Percentiles rank a stretch among this genome's conserved stretches.
Evolutionary conservation across 2,113 vertebrate genomes (phyloP).

Genomic region (Cryptotis parvus): DNA sequence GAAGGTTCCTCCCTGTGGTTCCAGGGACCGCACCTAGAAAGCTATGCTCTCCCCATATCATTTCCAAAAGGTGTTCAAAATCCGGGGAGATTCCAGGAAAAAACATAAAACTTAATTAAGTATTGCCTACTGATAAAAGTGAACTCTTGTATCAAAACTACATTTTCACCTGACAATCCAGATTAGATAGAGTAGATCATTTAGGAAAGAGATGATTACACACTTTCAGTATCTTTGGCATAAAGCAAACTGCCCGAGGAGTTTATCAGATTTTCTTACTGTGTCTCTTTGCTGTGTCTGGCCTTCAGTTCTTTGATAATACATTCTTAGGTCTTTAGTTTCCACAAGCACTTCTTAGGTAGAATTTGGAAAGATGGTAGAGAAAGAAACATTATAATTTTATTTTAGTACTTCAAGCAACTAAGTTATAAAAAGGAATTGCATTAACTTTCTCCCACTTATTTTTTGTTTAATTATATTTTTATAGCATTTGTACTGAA

Average conservation of each 20-base stretch:
- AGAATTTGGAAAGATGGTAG: neutral
- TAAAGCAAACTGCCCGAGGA: neutral
- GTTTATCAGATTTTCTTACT: neutral
- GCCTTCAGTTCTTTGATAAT: neutral
- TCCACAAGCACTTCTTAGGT: neutral
- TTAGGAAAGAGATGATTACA: constrained; percentile 3
- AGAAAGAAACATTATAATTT: neutral
- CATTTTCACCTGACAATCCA: neutral
- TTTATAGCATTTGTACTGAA: neutral
- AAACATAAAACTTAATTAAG: constrained; percentile 50
- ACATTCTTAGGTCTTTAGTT: neutral
- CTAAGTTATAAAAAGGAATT: neutral
- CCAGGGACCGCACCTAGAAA: constrained; percentile 45
- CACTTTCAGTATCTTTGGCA: neutral
- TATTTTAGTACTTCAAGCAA: neutral
- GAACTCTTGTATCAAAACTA: neutral
- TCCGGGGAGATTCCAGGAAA: constrained; percentile 46
- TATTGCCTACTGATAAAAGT: constrained; percentile 32
- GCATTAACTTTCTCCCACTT: neutral
- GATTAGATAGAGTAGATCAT: neutral
- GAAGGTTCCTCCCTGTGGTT: constrained; percentile 68
- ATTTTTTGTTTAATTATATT: constrained; percentile 30
- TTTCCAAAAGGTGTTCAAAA: constrained; percentile 63
- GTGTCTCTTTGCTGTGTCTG: neutral
- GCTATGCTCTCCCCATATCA: constrained; percentile 1